A percentile compares a stretch with the other conserved stretches of the same genome.
Conservation (phyloP, 2,888 invertebrate genomes). For the Leptinotarsa rubiginosa region DNA sequence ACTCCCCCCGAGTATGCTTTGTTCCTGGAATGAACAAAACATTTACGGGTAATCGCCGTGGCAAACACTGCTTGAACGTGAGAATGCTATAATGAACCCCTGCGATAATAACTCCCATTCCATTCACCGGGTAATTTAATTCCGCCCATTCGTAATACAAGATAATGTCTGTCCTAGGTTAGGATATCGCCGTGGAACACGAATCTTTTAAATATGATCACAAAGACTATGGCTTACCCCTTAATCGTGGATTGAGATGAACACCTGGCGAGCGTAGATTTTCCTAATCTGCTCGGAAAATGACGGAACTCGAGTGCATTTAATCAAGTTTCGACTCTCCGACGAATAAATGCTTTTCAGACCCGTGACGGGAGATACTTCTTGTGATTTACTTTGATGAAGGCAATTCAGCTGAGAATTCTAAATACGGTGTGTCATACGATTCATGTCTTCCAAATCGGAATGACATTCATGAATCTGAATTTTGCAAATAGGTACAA, state of each 20-base stretch:
- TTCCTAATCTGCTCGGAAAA: background rate
- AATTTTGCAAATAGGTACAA: too few species aligned
- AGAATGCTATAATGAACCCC: background rate
- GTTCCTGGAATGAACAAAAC: background rate
- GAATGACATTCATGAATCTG: too few species aligned
- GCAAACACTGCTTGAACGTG: background rate
- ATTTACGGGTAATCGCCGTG: background rate
- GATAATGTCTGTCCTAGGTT: constrained; percentile 6
- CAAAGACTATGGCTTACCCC: background rate
- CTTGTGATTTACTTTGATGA: too few species aligned
- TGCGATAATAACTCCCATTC: background rate
- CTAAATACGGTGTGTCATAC: too few species aligned
- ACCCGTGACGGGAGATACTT: too few species aligned
- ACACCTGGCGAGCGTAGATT: background rate
- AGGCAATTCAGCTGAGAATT: too few species aligned
- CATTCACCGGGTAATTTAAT: background rate
- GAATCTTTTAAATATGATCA: background rate
- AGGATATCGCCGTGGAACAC: background rate
- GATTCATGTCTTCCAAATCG: too few species aligned
- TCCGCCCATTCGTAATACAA: background rate
- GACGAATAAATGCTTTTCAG: too few species aligned
- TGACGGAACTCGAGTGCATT: background rate
- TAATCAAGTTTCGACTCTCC: background rate
- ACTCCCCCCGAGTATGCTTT: background rate
- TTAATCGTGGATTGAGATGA: background rate